These are phyloP conservation scores for Argya squamiceps DNA, from an alignment of 2,797 vertebrate genomes.

Conservation along the genomic window DNA sequence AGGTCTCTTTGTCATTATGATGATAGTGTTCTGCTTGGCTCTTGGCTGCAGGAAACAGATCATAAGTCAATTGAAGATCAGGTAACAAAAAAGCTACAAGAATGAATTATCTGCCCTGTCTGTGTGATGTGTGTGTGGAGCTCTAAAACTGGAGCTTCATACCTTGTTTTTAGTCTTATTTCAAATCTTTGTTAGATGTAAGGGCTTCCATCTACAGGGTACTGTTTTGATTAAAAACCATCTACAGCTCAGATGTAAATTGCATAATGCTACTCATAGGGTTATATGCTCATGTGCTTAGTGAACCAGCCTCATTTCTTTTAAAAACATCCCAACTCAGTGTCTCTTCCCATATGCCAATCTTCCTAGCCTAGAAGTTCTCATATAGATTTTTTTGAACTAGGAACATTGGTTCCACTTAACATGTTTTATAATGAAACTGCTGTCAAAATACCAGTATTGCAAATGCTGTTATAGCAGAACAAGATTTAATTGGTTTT, in stretches of 20 bases:
- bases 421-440: not conserved
- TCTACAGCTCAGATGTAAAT: not conserved
- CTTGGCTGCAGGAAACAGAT: slow-evolving; percentile 98
- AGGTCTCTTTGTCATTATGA: slow-evolving; percentile 98
- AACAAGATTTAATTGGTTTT: not conserved
- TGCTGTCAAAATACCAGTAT: not conserved
- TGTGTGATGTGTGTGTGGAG: not conserved
- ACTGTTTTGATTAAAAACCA: not conserved
- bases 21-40: slow-evolving; percentile 97
- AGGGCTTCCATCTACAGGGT: not conserved
- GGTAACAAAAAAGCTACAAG: slow-evolving; percentile 72
- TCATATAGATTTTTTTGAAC: not conserved
- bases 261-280: not conserved
- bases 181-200: not conserved
- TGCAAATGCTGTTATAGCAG: not conserved
- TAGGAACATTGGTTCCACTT: not conserved
- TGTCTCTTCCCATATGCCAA: accelerated
- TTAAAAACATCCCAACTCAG: not conserved
- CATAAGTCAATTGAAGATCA: slow-evolving; percentile 99
- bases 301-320: not conserved
- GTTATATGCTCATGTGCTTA: not conserved
- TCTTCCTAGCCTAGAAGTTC: not conserved
- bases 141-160: not conserved
- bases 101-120: not conserved
- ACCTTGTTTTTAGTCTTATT: not conserved